Evolutionary conservation across 92 coral and sea anemone species (phyloP).

Genomic region (Porites cylindrica): DNA sequence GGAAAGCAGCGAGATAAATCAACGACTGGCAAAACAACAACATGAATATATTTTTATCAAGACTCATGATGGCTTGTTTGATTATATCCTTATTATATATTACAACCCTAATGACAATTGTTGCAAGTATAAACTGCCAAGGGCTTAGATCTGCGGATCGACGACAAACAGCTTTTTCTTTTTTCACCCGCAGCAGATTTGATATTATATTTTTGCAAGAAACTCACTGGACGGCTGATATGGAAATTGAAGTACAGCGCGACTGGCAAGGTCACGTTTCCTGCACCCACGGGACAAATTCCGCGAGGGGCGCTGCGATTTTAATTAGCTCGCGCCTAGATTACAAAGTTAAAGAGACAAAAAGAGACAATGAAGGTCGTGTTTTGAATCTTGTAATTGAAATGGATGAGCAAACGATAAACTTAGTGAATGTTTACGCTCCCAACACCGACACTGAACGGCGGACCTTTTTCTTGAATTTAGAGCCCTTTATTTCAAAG

Average conservation of each 20-base stretch:
- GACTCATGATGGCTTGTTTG: too few relatives aligned
- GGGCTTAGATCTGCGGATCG: constrained; percentile 29
- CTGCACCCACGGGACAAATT: constrained; percentile 36
- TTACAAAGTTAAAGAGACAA: not conserved
- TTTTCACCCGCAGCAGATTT: not conserved
- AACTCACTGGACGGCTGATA: constrained; percentile 40
- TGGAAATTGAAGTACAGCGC: constrained; percentile 11
- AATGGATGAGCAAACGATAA: not conserved
- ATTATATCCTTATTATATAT: not conserved
- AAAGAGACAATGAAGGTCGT: constrained; percentile 11
- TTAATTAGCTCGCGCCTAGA: constrained; percentile 33
- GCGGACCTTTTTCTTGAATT: not conserved
- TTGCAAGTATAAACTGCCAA: constrained; percentile 22
- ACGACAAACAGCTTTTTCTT: constrained; percentile 19
- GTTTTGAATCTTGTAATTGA: not conserved
- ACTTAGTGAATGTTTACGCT: constrained; percentile 25
- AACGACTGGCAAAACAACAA: too few relatives aligned
- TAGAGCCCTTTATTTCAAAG: not conserved
- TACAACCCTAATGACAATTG: not conserved
- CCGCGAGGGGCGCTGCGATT: constrained; percentile 52
- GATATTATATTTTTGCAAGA: constrained; percentile 63
- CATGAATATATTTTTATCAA: too few relatives aligned
- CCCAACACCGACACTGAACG: constrained; percentile 35
- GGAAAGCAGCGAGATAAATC: too few relatives aligned
- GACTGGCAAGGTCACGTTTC: constrained; percentile 51